Evolutionary conservation across 2,888 invertebrate species (phyloP), one percentile per base, ranked within the genome.

Genomic region (Spodoptera picta): DNA sequence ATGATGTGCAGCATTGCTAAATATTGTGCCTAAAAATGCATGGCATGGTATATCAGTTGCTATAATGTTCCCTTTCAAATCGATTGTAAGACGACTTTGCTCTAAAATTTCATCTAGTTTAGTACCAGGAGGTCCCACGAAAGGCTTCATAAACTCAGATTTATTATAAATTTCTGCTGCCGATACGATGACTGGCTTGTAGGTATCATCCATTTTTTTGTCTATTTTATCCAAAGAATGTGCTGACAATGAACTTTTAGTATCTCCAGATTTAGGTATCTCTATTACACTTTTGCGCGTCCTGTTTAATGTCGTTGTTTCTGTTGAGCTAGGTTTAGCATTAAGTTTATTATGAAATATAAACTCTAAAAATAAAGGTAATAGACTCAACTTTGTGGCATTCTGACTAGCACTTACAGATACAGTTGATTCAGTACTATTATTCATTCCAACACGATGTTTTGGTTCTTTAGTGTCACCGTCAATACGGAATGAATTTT

Each of bases 51-150:
- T 88, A 73, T 85, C 79, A 19, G 93, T 90, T 27, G 92, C 92
- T 58, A 94, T 83, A 57, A 94, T 84, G 80, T 92, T 89, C 11
- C 94, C 94, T 76, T 90, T 90, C 60, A 93, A 83, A 83, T 94
- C 94, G 57, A 94, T 85, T 3, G 87, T 89, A 43, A 92, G 73
- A 54, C 81, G 74, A 55, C 79, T 79, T 54, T 75, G 61, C 43
- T 76, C 69, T 36, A 73, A 60, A 65, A 59, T 64, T 27, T 75
- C 66, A 24, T 81, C 46, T 57, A 59, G 53, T n/a, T 62, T 50
- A 63, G 52, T 51, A 45, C 57, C 58, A 23, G 55, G 47, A 24
- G 9, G 47, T 31, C 44, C 36, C 49, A 43, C 56, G 9, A 24
- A 45, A 41, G 52, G 12, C 14, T 59, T 54, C 47, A 54, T 7